A percentile compares a stretch with the other conserved stretches of the same genome.
Conservation (phyloP, 2,797 vertebrate genomes). For the Anolis apletophallus region DNA sequence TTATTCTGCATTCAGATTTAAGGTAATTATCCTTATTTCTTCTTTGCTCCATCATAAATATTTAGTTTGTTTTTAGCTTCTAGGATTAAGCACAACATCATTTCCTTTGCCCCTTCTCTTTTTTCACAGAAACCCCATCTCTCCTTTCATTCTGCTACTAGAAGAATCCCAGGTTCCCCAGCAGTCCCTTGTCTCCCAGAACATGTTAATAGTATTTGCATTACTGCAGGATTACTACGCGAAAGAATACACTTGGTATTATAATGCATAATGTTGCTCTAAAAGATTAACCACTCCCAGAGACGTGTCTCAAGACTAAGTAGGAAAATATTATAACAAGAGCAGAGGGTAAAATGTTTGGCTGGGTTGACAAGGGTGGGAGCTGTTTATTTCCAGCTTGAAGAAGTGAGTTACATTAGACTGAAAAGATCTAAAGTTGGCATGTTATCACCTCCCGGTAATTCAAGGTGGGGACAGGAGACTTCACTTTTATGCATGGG, state of each 20-base stretch:
- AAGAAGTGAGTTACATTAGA: slow-evolving; percentile 63
- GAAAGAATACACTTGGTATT: slow-evolving; percentile 77
- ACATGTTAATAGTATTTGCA: slow-evolving; percentile 76
- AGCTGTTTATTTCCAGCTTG: slow-evolving; percentile 63
- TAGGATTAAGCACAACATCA: slow-evolving; percentile 71
- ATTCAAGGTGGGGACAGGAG: not conserved
- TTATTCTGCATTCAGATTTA: slow-evolving; percentile 70
- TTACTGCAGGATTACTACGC: slow-evolving; percentile 74
- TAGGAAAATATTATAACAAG: slow-evolving; percentile 61
- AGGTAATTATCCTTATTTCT: slow-evolving; percentile 71
- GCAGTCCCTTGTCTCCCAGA: slow-evolving; percentile 70
- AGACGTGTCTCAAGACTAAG: slow-evolving; percentile 71
- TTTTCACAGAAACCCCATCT: slow-evolving; percentile 67
- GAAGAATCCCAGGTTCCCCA: slow-evolving; percentile 69
- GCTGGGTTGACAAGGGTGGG: slow-evolving; percentile 50
- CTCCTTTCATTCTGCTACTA: slow-evolving; percentile 69
- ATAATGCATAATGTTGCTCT: slow-evolving; percentile 78
- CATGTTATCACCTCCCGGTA: slow-evolving; percentile 37
- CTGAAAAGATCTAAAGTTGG: slow-evolving; percentile 40
- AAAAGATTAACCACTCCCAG: slow-evolving; percentile 79
- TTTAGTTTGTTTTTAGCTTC: slow-evolving; percentile 75
- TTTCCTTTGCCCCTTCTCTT: slow-evolving; percentile 69
- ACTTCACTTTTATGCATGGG: slow-evolving; percentile 37
- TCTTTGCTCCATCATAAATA: slow-evolving; percentile 71
- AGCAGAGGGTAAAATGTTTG: slow-evolving; percentile 53